Evolutionary conservation across 2,113 vertebrate genomes (phyloP).

Genomic region (Tachycineta bicolor): DNA sequence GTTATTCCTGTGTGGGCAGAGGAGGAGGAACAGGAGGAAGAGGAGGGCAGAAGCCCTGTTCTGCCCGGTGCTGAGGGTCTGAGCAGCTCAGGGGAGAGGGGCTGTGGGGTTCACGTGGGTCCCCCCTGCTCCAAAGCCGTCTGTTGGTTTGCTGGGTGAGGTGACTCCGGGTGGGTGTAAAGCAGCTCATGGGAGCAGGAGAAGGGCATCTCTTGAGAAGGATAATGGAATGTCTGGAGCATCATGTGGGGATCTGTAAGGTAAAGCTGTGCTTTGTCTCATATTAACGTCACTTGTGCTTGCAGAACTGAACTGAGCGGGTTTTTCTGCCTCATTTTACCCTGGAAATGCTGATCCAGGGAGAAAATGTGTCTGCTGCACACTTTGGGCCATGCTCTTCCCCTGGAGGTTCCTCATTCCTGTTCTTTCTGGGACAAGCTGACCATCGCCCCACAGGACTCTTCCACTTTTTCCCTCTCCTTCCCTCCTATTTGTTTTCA

Average conservation of each 20-base stretch:
- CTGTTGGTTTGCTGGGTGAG: neutral
- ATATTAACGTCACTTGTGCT: neutral
- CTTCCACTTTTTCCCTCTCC: neutral
- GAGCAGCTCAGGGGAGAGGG: neutral
- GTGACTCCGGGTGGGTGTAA: neutral
- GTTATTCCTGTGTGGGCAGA: neutral
- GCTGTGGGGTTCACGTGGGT: neutral
- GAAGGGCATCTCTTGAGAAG: fast-evolving
- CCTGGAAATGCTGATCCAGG: neutral
- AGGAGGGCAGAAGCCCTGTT: neutral
- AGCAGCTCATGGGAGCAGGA: neutral
- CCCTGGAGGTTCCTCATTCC: neutral
- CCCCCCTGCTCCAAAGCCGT: neutral
- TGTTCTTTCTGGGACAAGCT: too few species aligned
- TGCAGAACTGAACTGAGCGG: neutral
- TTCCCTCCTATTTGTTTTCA: neutral
- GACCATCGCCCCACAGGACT: neutral
- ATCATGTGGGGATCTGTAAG: neutral
- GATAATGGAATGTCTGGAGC: neutral
- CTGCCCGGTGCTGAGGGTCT: neutral
- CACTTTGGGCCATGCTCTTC: neutral
- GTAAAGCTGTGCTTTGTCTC: neutral
- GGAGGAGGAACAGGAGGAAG: neutral
- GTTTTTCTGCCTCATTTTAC: neutral
- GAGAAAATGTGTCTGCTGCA: fast-evolving